These are phyloP conservation scores for Beris chalybata DNA, from an alignment of 2,888 invertebrate genomes.

Conservation along the genomic window DNA sequence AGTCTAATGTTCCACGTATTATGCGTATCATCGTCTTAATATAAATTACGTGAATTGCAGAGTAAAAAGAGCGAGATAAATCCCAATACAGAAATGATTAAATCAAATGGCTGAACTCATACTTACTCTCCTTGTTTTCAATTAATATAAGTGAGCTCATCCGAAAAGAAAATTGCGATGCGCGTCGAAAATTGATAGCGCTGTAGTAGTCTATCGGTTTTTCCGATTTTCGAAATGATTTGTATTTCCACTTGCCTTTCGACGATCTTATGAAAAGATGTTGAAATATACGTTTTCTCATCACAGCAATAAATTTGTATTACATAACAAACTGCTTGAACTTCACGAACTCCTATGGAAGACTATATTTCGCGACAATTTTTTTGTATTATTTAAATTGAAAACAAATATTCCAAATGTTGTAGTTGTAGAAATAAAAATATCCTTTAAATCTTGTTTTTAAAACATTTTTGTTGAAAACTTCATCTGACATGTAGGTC, in stretches of 20 bases:
- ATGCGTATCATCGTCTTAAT: not conserved
- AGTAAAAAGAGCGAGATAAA: not conserved
- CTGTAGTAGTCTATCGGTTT: not conserved
- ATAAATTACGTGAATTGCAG: not conserved
- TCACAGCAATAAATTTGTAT: not conserved
- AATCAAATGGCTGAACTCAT: not conserved
- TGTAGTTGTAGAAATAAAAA: conserved; percentile 12
- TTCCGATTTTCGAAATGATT: conserved; percentile 15
- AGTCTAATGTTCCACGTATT: not conserved
- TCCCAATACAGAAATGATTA: not conserved
- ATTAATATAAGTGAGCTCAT: conserved; percentile 27
- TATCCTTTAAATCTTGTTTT: conserved; percentile 12
- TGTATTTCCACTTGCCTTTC: conserved; percentile 8
- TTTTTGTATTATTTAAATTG: conserved; percentile 10
- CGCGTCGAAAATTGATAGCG: not conserved
- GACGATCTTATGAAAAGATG: conserved; percentile 3
- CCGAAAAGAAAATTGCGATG: conserved; percentile 5
- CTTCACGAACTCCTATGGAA: too few relatives aligned
- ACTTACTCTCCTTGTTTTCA: conserved; percentile 23
- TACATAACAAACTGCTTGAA: too few relatives aligned
- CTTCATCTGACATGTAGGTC: conserved; percentile 20
- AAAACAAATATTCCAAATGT: too few relatives aligned
- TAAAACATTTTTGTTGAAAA: conserved; percentile 12
- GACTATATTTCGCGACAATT: not conserved
- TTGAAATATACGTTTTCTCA: conserved; percentile 21